Evolutionary conservation across 2,888 invertebrate genomes (phyloP).

Genomic region (Diarsia dahlii): DNA sequence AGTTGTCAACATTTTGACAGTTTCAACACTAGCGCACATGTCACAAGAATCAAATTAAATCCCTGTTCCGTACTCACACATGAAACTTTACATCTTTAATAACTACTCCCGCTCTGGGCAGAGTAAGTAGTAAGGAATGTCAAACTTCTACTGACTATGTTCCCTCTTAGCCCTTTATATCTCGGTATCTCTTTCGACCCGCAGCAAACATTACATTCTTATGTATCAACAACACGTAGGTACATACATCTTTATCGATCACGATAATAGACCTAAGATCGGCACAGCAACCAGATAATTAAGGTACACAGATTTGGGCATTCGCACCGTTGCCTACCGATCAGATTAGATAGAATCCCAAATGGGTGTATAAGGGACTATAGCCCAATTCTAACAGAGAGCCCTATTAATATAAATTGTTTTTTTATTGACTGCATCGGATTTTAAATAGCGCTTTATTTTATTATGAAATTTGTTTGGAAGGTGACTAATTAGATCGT

Average conservation of each 20-base stretch:
- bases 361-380: slow-evolving; percentile 56
- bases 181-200: too few species aligned
- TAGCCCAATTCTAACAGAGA: slow-evolving; percentile 46
- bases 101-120: too few species aligned
- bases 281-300: slow-evolving; percentile 57
- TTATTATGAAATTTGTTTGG: neutral
- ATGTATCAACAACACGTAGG: neutral
- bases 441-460: neutral
- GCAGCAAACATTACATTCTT: neutral
- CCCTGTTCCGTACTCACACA: neutral
- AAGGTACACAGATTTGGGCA: slow-evolving; percentile 57
- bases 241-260: slow-evolving; percentile 36
- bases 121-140: too few species aligned
- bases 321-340: slow-evolving; percentile 50
- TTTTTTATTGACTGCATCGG: slow-evolving; percentile 21
- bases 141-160: too few species aligned
- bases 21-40: neutral
- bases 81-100: neutral
- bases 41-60: neutral
- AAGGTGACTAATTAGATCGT: neutral
- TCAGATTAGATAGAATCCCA: slow-evolving; percentile 62
- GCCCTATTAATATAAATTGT: slow-evolving; percentile 48
- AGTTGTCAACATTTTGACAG: neutral
- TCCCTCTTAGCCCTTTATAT: too few species aligned
- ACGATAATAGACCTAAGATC: slow-evolving; percentile 51